These are phyloP conservation scores for Motacilla alba DNA, from an alignment of 2,113 vertebrate genomes.

Conservation along the genomic window DNA sequence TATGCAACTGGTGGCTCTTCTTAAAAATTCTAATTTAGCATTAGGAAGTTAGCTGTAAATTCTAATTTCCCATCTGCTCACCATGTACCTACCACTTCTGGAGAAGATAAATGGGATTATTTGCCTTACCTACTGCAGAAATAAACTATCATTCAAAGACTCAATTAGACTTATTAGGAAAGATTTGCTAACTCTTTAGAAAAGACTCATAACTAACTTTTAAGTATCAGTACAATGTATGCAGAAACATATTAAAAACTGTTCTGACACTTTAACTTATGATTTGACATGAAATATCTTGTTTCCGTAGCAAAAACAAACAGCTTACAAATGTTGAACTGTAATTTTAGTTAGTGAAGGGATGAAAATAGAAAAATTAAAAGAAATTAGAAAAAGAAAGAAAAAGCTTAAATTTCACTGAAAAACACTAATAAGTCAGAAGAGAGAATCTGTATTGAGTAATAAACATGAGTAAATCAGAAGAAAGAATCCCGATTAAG, in stretches of 20 bases:
- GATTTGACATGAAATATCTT: background rate
- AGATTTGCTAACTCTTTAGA: constrained; percentile 9
- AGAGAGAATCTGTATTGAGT: background rate
- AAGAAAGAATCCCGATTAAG: background rate
- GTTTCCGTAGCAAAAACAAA: background rate
- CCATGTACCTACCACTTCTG: constrained; percentile 14
- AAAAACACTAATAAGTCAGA: background rate
- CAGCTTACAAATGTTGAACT: background rate
- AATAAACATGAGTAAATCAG: background rate
- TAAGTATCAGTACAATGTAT: background rate
- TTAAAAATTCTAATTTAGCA: constrained; percentile 50
- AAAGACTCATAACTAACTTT: background rate
- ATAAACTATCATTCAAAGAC: constrained; percentile 13
- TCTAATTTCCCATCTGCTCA: constrained; percentile 44
- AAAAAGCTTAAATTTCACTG: background rate
- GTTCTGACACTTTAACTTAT: background rate
- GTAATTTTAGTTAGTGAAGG: background rate
- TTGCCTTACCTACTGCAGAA: constrained; percentile 41
- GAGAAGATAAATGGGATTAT: constrained; percentile 37
- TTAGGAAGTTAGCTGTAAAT: constrained; percentile 40
- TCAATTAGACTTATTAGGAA: constrained; percentile 1
- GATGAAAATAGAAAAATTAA: background rate
- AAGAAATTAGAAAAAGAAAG: background rate
- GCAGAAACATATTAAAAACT: background rate
- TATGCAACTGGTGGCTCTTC: background rate